Base-by-base conservation (phyloP, 2,113 vertebrate genomes). In the Gulo gulo region DNA sequence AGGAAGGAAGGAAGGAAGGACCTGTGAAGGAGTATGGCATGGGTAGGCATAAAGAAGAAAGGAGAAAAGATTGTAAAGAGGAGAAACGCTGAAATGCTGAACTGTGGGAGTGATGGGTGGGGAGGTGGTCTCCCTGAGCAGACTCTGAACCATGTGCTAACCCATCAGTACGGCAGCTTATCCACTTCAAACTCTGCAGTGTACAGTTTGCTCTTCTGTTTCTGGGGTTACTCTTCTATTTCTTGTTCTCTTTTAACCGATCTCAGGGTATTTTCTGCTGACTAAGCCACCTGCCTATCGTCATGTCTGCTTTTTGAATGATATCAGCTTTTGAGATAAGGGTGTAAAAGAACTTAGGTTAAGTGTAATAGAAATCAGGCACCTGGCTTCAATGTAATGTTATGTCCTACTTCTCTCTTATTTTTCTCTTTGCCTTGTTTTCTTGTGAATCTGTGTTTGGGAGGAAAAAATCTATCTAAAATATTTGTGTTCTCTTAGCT, bases 321-420 rank as follows among this genome's bases (percentile, higher is more conserved):
- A 96, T 91, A 89, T 80, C 50, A 94, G n/a, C 82, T 73, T 87
- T 94, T 93, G 93, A 59, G 88, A 95, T 67, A 83, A 59, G 34
- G 87, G n/a, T 21, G 42, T 81, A 95, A 97, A 91, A 89, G 55
- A 96, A 97, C 86, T 97, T 45, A 97, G 73, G 36, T 71, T 93
- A 76, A 89, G 12, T 74, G 57, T 88, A 86, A 78, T 76, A 76
- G 61, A 96, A 98, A 96, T 91, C 86, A 91, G 92, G 59, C 65
- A 83, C 63, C 21, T 67, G 57, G 59, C 79, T 76, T 96, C 93
- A 90, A 96, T 93, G 80, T 57, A 92, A 67, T 26, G 26, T 3
- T n/a, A 26, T 16, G 50, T 82, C n/a, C 81, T 65, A 81, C 59
- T 96, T 92, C 42, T 73, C 9, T 87, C 21, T 61, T 87, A 74